Conservation (phyloP, 2,113 vertebrate genomes). For the Colaptes auratus region DNA sequence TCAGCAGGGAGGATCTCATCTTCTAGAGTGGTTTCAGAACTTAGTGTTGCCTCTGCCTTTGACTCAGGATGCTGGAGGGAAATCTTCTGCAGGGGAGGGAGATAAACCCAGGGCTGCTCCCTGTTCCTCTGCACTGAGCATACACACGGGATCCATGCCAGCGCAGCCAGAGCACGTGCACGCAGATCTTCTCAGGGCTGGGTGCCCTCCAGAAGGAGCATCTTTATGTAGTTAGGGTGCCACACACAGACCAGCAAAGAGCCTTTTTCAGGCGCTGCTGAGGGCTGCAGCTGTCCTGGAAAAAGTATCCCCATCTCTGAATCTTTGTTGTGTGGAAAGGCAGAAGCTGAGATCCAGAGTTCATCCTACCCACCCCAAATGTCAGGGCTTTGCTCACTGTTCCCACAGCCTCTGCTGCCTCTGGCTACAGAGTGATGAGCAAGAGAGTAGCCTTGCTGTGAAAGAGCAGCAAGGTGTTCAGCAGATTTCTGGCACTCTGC, state of each 20-base stretch:
- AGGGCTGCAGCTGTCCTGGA: not conserved
- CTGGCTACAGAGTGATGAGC: accelerated
- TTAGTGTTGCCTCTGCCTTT: not conserved
- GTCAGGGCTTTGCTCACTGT: not conserved
- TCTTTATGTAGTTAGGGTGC: not conserved
- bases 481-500: not conserved
- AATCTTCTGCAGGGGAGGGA: not conserved
- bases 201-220: not conserved
- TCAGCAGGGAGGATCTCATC: accelerated
- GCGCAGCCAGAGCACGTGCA: not conserved
- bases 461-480: not conserved
- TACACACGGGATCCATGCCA: not conserved
- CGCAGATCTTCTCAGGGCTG: not conserved
- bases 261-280: not conserved
- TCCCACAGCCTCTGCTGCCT: not conserved
- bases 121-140: accelerated
- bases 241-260: not conserved
- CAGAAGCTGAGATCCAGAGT: not conserved
- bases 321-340: not conserved
- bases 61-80: not conserved
- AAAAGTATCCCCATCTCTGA: accelerated
- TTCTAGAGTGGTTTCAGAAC: not conserved
- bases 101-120: not conserved
- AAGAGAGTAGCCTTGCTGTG: not conserved
- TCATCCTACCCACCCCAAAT: not conserved